Conservation (phyloP, 2,888 invertebrate species). For the Muschampia plurimacula region DNA sequence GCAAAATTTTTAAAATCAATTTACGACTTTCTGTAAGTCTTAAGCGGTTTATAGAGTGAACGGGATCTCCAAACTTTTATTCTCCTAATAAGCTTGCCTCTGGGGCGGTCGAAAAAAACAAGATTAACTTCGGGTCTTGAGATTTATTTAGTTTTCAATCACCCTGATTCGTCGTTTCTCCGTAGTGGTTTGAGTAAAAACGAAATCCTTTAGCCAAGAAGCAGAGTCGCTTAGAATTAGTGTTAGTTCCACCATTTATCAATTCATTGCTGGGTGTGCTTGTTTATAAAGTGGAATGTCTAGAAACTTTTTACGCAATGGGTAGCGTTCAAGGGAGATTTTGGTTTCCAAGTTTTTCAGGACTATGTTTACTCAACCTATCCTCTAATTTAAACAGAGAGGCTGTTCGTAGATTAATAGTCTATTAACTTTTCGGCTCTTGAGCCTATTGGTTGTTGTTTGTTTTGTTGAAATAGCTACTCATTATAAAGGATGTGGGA, state of each 20-base stretch:
- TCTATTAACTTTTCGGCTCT: constrained; percentile 38
- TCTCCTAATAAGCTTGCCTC: constrained; percentile 21
- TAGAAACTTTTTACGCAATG: not conserved
- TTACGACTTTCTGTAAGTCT: too few species aligned
- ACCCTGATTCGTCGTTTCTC: constrained; percentile 35
- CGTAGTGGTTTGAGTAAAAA: constrained; percentile 36
- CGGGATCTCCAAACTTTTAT: constrained; percentile 15
- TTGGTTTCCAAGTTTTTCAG: not conserved
- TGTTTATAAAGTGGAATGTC: not conserved
- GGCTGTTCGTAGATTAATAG: constrained; percentile 34
- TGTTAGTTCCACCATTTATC: not conserved
- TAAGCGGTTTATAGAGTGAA: constrained; percentile 6
- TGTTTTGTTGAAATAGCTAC: constrained; percentile 31
- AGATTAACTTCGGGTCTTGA: constrained; percentile 27
- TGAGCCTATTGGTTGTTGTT: constrained; percentile 28
- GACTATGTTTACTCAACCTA: constrained; percentile 19
- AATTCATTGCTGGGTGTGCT: constrained; percentile 11
- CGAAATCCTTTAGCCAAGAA: constrained; percentile 10
- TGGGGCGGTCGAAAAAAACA: constrained; percentile 27
- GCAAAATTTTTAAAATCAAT: too few species aligned
- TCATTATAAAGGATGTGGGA: constrained; percentile 30
- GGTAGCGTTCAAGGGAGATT: not conserved
- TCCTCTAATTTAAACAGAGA: constrained; percentile 36
- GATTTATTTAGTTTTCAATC: constrained; percentile 40
- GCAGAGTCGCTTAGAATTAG: not conserved